Evolutionary conservation across 2,888 invertebrate genomes (phyloP).

Genomic region (Scrobipalpa costella): DNA sequence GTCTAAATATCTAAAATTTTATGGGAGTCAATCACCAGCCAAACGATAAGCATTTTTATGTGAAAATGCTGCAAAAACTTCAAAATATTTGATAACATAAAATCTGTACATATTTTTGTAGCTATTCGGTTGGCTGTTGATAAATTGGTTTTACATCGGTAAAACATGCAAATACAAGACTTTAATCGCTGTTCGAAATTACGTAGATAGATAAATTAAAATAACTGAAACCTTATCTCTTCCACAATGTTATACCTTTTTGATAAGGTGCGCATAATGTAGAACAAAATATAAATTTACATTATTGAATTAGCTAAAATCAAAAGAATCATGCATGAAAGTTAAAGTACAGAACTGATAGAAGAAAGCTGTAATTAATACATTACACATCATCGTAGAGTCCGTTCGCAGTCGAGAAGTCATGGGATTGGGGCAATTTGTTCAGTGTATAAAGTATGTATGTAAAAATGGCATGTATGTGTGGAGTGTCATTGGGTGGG

Average conservation of each 20-base stretch:
- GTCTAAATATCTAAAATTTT: not conserved
- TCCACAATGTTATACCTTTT: not conserved
- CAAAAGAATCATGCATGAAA: constrained; percentile 21
- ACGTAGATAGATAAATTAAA: not conserved
- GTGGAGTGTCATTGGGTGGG: constrained; percentile 57
- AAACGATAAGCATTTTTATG: not conserved
- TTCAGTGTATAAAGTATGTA: constrained; percentile 32
- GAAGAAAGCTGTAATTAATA: constrained; percentile 44
- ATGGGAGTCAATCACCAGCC: not conserved
- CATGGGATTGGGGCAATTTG: constrained; percentile 38
- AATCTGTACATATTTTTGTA: not conserved
- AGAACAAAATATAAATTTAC: not conserved
- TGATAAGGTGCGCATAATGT: not conserved
- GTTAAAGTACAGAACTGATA: constrained; percentile 30
- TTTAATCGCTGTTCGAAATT: not conserved
- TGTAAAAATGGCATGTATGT: constrained; percentile 40
- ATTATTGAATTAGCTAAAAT: constrained; percentile 7
- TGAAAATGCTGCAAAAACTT: not conserved
- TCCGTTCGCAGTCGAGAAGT: constrained; percentile 52
- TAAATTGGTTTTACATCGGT: not conserved
- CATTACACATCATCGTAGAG: constrained; percentile 69
- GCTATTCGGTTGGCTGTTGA: not conserved
- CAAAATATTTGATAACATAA: too few relatives aligned
- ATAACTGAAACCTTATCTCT: not conserved
- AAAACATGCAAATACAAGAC: not conserved